Base-by-base conservation (phyloP, 2,797 vertebrate species). In the Sebastes dallii region DNA sequence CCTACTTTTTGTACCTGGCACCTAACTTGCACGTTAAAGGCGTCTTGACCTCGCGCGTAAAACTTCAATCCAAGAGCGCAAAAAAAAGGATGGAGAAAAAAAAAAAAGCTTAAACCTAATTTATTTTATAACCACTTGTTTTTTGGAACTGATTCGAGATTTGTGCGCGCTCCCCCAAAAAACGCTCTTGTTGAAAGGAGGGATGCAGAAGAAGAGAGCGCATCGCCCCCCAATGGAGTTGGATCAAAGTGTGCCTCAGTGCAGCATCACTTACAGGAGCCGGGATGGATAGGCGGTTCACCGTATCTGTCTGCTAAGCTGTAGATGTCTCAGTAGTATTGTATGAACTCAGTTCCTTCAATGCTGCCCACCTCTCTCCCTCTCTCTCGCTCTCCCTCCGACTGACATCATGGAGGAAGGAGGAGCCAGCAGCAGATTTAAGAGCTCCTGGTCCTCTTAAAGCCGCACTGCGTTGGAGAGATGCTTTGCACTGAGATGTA, bases 381-480 rank as follows among this genome's bases (percentile, higher is more conserved):
- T 91, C 91, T 91, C 89, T 91, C 89, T 91, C 89, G 46, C 94
- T 90, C 93, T 91, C 77, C 86, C 91, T 85, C 66, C 59, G 84
- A 85, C 94, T 98, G 97, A 98, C 97, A 95, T 98, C 97, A 97
- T 91, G 84, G 88, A 54, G 66, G 88, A 88, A 94, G 97, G 94
- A 96, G 96, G 96, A 96, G 95, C 88, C 93, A 91, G 34, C 14
- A 74, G 32, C 91, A 83, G 81, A 91, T 92, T 93, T 94, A 93
- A 91, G 91, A 91, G 91, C 92, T 50, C 91, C 86, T 80, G 88
- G 78, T 94, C 89, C 86, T 95, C 85, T 94, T 93, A 93, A 94
- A 97, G 96, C 92, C 92, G 96, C 94, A 96, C 95, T 95, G 95
- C 94, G 92, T 86, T 91, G 88, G 83, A 90, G 93, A 92, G 92